phyloP scores from a whole-genome alignment of 2,797 vertebrate genomes.

The Limnodromus scolopaceus region DNA sequence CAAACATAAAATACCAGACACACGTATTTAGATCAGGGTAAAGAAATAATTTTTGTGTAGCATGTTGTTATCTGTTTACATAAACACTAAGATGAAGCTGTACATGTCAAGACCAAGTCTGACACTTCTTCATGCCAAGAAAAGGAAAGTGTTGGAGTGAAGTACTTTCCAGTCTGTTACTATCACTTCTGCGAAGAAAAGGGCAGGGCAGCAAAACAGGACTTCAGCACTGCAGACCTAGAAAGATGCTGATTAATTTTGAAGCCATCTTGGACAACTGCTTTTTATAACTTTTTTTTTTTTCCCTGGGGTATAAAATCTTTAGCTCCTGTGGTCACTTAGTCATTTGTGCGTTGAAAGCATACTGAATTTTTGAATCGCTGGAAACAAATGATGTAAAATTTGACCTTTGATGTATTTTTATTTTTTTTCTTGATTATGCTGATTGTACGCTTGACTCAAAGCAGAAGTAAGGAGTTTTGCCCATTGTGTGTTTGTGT shows the following conservation, averaged over 20 bases:
- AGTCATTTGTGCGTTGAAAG: not conserved
- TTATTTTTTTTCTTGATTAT: not conserved
- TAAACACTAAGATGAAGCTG: constrained; percentile 25
- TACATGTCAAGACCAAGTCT: constrained; percentile 59
- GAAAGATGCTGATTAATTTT: constrained; percentile 52
- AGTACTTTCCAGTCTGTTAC: constrained; percentile 41
- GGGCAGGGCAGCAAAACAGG: constrained; percentile 57
- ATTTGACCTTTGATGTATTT: not conserved
- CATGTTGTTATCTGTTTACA: constrained; percentile 41
- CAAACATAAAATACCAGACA: not conserved
- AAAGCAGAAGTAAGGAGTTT: constrained; percentile 4
- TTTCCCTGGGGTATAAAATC: not conserved
- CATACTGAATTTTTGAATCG: not conserved
- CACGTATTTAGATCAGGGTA: not conserved
- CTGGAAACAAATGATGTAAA: not conserved
- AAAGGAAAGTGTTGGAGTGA: constrained; percentile 53
- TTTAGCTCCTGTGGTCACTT: not conserved
- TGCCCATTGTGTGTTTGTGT: not conserved
- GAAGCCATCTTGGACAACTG: constrained; percentile 36
- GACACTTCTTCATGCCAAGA: constrained; percentile 49
- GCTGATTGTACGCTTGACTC: not conserved
- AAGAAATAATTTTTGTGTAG: constrained; percentile 32
- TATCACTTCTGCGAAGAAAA: constrained; percentile 21
- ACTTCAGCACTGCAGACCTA: constrained; percentile 35
- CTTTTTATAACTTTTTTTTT: not conserved